These are phyloP conservation scores for Anoplophora glabripennis DNA, from an alignment of 1,140 invertebrate species.

Conservation along the genomic window DNA sequence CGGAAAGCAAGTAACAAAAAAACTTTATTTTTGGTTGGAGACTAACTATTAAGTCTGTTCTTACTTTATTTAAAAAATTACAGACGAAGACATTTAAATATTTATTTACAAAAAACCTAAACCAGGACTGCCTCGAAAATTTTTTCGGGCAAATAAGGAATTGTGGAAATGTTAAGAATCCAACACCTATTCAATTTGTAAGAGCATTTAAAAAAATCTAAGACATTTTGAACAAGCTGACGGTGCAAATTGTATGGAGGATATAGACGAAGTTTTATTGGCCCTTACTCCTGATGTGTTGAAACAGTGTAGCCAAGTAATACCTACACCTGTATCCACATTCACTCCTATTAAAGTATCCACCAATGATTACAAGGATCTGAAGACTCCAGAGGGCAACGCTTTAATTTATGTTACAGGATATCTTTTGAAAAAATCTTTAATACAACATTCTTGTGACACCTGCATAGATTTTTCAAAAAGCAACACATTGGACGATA, in stretches of 20 bases:
- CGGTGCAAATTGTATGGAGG: background rate
- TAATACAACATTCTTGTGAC: too few relatives aligned
- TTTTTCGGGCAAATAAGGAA: conserved; percentile 10
- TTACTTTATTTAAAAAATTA: conserved; percentile 8
- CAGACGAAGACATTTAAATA: conserved; percentile 6
- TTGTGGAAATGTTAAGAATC: background rate
- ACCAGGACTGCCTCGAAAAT: conserved; percentile 9
- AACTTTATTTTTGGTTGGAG: conserved; percentile 3
- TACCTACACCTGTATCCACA: conserved; percentile 1
- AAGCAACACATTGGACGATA: too few relatives aligned
- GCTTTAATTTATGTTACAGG: background rate
- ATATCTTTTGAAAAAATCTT: too few relatives aligned
- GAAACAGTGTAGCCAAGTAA: background rate
- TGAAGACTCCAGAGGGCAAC: conserved; percentile 10
- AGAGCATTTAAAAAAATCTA: conserved; percentile 9
- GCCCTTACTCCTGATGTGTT: conserved; percentile 4
- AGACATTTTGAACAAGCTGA: conserved; percentile 8
- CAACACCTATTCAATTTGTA: background rate
- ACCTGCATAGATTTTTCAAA: too few relatives aligned
- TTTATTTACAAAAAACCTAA: conserved; percentile 7
- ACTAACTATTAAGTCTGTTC: conserved; percentile 9
- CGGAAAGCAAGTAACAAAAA: conserved; percentile 7
- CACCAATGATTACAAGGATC: conserved; percentile 8
- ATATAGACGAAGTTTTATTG: conserved; percentile 9
- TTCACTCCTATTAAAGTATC: conserved; percentile 2